Percentiles rank a stretch among this genome's conserved stretches.
phyloP scores from a whole-genome alignment of 64 coral and sea anemone species.

The Porites lutea region DNA sequence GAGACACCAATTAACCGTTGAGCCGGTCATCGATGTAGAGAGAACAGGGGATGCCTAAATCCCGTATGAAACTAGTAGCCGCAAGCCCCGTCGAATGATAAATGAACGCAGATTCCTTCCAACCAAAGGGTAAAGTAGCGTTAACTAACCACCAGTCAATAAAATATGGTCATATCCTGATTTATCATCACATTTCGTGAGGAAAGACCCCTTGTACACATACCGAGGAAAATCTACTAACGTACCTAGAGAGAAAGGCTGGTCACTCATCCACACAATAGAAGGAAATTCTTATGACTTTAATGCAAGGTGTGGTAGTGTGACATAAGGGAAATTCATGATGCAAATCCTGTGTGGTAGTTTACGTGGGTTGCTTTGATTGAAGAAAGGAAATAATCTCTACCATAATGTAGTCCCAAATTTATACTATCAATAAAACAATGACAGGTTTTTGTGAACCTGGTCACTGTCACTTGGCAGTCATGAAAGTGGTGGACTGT shows the following conservation, averaged over 20 bases:
- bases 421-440: too few relatives aligned
- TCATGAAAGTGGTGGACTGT: too few relatives aligned
- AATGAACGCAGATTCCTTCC: constrained; percentile 45
- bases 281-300: too few relatives aligned
- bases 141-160: not conserved
- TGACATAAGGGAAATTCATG: too few relatives aligned
- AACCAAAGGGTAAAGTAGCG: not conserved
- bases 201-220: constrained; percentile 8
- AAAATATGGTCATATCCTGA: constrained; percentile 45
- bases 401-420: too few relatives aligned
- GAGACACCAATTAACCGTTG: not conserved
- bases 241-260: constrained; percentile 23
- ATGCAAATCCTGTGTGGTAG: too few relatives aligned
- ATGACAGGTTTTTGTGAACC: too few relatives aligned
- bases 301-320: too few relatives aligned
- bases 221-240: constrained; percentile 1
- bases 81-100: constrained; percentile 33
- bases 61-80: not conserved
- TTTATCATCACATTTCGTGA: constrained; percentile 50
- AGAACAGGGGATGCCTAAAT: constrained; percentile 29
- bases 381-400: too few relatives aligned
- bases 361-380: too few relatives aligned
- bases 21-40: constrained; percentile 38
- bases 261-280: constrained; percentile 24
- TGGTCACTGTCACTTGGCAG: too few relatives aligned